Evolutionary conservation across 2,888 invertebrate genomes (phyloP).

Genomic region (Sericinus montela): DNA sequence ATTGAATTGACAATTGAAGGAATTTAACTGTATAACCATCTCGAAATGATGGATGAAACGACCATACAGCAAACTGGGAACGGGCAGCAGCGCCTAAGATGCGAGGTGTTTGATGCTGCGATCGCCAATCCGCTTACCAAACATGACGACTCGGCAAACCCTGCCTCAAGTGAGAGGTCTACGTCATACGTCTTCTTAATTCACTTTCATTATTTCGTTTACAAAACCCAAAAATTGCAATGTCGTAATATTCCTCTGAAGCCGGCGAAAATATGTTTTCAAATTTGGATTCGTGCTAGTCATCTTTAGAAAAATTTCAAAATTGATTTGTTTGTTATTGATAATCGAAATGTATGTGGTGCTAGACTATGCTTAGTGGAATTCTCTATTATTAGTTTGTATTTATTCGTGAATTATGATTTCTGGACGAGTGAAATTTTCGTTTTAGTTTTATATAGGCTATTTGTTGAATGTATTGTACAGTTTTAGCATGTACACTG

Average conservation of each 20-base stretch:
- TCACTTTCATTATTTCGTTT: no score
- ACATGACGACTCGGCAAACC: no score
- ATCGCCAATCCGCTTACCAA: no score
- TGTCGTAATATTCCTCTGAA: constrained; percentile 1
- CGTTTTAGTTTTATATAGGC: constrained; percentile 21
- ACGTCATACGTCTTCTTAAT: no score
- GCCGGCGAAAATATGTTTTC: constrained; percentile 16
- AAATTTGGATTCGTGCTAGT: constrained; percentile 41
- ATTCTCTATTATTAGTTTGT: constrained; percentile 22
- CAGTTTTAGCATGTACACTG: constrained; percentile 26
- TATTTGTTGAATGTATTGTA: constrained; percentile 26
- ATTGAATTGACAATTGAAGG: no score
- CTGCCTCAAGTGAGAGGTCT: no score
- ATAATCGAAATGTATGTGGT: constrained; percentile 33
- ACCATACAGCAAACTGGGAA: no score
- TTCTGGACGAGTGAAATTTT: constrained; percentile 26
- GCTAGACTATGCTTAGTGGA: constrained; percentile 35
- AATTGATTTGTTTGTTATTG: constrained; percentile 22
- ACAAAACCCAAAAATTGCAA: no score
- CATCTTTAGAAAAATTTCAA: constrained; percentile 35
- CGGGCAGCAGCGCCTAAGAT: no score
- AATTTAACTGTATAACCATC: no score
- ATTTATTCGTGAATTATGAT: constrained; percentile 16
- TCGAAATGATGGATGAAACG: no score
- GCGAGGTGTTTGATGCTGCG: no score